Base-by-base conservation (phyloP, 1,140 invertebrate species). In the Coelopa frigida region DNA sequence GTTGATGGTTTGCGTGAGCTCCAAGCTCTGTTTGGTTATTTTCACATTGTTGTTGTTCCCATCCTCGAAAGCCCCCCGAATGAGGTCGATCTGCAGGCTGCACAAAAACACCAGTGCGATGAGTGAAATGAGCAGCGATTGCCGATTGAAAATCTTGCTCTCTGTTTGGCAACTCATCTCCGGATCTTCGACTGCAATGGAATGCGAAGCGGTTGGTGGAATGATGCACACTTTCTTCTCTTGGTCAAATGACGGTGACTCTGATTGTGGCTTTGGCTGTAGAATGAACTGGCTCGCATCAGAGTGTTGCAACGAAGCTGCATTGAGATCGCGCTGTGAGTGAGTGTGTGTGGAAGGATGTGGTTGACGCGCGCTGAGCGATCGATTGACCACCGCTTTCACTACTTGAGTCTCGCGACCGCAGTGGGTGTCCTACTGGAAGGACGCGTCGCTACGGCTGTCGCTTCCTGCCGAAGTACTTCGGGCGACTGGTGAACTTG, bases 1-100 rank as follows among this genome's bases (percentile, higher is more conserved):
- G 55, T 78, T 78, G 53, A 75, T 70, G 8, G 76, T 76, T 57
- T 78, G 76, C 50, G 75, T 78, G 52, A 78, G 61, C 54, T 78
- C 75, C 53, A 78, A 64, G 10, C 75, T 73, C 50, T 76, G 75
- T 35, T 72, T 64, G 42, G 61, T 56, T 15, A 68, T 62, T 47
- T 68, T 67, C 5, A 68, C 64, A 36, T 67, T 68, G 37, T 65
- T 65, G 32, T 68, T 68, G 39, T 68, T 68, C 49, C 58, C 64
- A 45, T 68, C 64, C 39, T 66, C 63, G 22, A 67, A 67, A 8
- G 61, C 54, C 5, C 38, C 43, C 10, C 23, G 31, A 38, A 37
- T 50, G 12, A 46, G 32, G 24, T 50, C 43, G 43, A 50, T 42
- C 20, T 46, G 50, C 24, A 49, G 20, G 14, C 26, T 12, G 26